Base-by-base conservation (phyloP, 37 sponge, comb jelly and placozoan genomes). In the Halichondria panicea region DNA sequence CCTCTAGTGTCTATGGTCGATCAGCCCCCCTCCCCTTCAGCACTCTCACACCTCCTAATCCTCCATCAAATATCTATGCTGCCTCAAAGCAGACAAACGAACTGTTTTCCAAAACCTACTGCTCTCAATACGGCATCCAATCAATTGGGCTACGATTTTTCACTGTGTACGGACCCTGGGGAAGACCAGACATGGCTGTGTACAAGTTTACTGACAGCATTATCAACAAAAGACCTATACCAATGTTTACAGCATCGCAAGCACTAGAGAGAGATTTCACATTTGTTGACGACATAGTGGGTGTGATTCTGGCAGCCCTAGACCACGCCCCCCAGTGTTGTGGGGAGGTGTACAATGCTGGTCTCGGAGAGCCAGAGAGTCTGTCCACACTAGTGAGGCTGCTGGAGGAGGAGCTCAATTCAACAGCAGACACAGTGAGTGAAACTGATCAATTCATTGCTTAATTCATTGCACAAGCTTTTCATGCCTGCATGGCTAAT, bases 91-190 rank as follows among this genome's bases (percentile, higher is more conserved):
- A 75, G 46, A 24, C 74, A 43, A 84, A 83, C 63, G 92, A 90
- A 43, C 52, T 25, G n/a, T 73, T 89, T 57, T 79, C 89, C 32
- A 18, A 54, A 18, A 64, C 87, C 27, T 87, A 87, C 76, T 91
- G 93, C 30, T 18, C 41, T 11, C 71, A 76, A 43, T 45, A 82
- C 48, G 44, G 42, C 27, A 22, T 84, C 57, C 27, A 21, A 60
- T 37, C 69, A 13, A 33, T 92, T 22, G 93, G 88, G 0, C 71
- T 87, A 0, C 61, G 93, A 0, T 75, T 87, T 46, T 92, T 92
- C 48, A 84, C 93, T 18, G 93, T 92, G 43, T 92, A 92, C 39
- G 93, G 93, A 0, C 88, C 93, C 6, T 92, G 93, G 93, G 93
- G 93, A 3, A 28, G 93, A 39, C 93, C 88, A 12, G 93, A 92